Evolutionary conservation across 2,888 invertebrate genomes (phyloP), one percentile per base, ranked within the genome.

Genomic region (Erynnis tages): DNA sequence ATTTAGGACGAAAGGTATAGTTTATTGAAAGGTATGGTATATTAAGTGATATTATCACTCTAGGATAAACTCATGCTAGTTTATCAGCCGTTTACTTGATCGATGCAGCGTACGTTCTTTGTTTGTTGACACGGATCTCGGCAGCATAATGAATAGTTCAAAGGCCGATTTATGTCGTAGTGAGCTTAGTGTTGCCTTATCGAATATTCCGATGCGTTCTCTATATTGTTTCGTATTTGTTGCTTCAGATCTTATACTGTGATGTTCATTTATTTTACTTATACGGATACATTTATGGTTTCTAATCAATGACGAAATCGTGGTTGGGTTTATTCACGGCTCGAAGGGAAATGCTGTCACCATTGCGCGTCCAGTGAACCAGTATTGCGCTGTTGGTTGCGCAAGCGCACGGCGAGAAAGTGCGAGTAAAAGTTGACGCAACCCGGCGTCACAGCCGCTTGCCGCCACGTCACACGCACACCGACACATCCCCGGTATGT

Each of bases 351-450:
- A 81, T 76, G 78, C 74, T 75, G 77, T 79, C 72, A 73, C 72
- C 65, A 57, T 57, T 65, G 59, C 62, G 71, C 72, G 72, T 74
- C 71, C 73, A 73, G 62, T 76, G 77, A 79, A 82, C 83, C 78
- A 80, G 86, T 83, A 82, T 79, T 76, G 81, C 73, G 63, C 73
- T 67, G 65, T 41, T 55, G 61, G 81, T 89, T 89, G 89, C 88
- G 89, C 85, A 89, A 89, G 86, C 73, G 78, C 78, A 75, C 60
- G 67, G 57, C 80, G 84, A 82, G 89, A 89, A 89, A 88, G 88
- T 88, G 88, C 82, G 80, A 88, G 89, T 88, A 88, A 89, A 88
- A 89, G 89, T 88, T 87, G 88, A 89, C 85, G 88, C 88, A 88
- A 88, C 79, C 63, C 69, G 14, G 76, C 85, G 87, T 85, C 88